phyloP scores from a whole-genome alignment of 2,113 vertebrate genomes.

The Corydoras maculifer region DNA sequence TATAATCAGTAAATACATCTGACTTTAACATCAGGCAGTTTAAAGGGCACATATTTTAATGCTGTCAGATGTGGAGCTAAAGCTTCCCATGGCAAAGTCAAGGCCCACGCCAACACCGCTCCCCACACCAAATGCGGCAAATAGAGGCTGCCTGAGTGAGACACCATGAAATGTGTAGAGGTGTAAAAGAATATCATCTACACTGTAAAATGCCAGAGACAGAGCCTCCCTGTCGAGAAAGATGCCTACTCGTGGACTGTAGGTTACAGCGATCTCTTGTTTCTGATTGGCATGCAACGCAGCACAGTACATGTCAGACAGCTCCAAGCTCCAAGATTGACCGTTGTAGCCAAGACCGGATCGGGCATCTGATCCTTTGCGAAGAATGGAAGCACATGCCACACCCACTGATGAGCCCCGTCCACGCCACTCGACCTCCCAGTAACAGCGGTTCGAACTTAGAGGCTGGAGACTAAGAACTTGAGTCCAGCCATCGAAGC shows the following conservation, averaged over 20 bases:
- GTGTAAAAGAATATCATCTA: conserved; percentile 64
- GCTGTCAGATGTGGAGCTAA: conserved; percentile 60
- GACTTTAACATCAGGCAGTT: conserved; percentile 13
- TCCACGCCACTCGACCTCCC: conserved; percentile 72
- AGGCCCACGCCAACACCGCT: conserved; percentile 64
- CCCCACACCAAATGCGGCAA: conserved; percentile 64
- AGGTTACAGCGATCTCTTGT: conserved; percentile 59
- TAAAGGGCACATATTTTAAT: conserved; percentile 66
- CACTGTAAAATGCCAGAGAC: conserved; percentile 64
- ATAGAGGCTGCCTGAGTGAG: conserved; percentile 63
- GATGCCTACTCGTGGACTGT: conserved; percentile 68
- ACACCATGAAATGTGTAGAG: conserved; percentile 62
- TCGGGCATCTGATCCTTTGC: conserved; percentile 66
- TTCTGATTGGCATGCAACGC: conserved; percentile 76
- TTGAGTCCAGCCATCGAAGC: conserved; percentile 71
- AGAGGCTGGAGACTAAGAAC: conserved; percentile 65
- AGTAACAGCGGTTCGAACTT: conserved; percentile 62
- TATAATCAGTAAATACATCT: neutral
- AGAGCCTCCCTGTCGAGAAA: conserved; percentile 59
- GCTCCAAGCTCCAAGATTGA: conserved; percentile 75
- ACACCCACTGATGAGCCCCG: conserved; percentile 67
- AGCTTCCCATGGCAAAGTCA: conserved; percentile 67
- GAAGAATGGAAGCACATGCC: conserved; percentile 57
- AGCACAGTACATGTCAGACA: conserved; percentile 72
- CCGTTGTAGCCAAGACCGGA: conserved; percentile 70